Conservation (phyloP, 2,797 vertebrate genomes). For the Huso huso region DNA sequence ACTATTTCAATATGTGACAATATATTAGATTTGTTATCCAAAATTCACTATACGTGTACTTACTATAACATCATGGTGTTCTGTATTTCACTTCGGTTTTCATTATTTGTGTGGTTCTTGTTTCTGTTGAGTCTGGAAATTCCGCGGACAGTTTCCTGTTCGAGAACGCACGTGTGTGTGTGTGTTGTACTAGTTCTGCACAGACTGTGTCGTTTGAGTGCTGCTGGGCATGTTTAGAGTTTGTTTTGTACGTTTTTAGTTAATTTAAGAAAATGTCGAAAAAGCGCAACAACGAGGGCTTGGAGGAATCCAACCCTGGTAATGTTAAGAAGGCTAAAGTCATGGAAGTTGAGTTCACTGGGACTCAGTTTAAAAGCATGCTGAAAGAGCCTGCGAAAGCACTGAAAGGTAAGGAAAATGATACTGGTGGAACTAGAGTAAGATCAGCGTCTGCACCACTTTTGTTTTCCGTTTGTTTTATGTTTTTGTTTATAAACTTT, state of each 20-base stretch:
- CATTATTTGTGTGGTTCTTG: too few species aligned
- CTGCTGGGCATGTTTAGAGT: neutral
- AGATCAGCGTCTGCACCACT: neutral
- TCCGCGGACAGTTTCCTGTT: constrained; percentile 11
- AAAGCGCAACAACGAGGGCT: constrained; percentile 34
- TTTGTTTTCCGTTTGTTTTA: neutral
- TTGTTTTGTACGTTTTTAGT: constrained; percentile 7
- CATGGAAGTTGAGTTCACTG: constrained; percentile 53
- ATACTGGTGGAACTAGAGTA: too few species aligned
- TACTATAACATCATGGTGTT: too few species aligned
- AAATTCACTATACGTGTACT: too few species aligned
- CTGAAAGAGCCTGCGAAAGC: constrained; percentile 51
- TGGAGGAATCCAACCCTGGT: constrained; percentile 19
- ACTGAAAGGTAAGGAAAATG: constrained; percentile 46
- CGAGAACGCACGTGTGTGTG: constrained; percentile 13
- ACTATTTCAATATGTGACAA: too few species aligned
- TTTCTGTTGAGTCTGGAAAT: too few species aligned
- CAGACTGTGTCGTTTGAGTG: constrained; percentile 24
- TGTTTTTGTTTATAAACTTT: neutral
- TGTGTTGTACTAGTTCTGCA: constrained; percentile 9
- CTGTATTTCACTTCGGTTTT: too few species aligned
- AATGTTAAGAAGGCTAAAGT: constrained; percentile 40
- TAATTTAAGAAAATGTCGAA: constrained; percentile 35
- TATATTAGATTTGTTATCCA: too few species aligned
- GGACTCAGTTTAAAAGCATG: constrained; percentile 58